Evolutionary conservation across 2,113 vertebrate genomes (phyloP).

Genomic region (Hippocampus guttulatus): DNA sequence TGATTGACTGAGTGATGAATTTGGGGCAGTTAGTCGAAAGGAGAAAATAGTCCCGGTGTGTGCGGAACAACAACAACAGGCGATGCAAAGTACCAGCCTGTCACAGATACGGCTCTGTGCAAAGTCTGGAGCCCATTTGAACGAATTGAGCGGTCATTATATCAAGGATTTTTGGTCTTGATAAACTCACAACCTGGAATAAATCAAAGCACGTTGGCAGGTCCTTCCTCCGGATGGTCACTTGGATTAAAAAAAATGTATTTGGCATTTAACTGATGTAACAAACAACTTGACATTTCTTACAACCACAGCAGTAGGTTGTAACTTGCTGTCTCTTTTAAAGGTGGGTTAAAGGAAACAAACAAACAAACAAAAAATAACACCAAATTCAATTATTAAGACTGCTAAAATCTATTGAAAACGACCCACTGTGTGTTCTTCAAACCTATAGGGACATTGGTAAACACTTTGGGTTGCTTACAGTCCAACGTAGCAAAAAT

Average conservation of each 20-base stretch:
- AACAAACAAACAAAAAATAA: too few relatives aligned
- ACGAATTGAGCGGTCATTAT: slow-evolving; percentile 21
- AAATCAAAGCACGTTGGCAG: neutral
- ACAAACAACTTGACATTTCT: neutral
- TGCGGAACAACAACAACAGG: slow-evolving; percentile 60
- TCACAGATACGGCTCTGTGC: slow-evolving; percentile 26
- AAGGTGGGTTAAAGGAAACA: neutral
- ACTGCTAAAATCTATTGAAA: neutral
- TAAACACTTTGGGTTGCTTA: neutral
- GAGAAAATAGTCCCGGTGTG: slow-evolving; percentile 50
- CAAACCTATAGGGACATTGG: neutral
- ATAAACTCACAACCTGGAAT: neutral
- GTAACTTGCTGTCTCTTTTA: neutral
- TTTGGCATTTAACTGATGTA: neutral
- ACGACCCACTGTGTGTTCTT: neutral
- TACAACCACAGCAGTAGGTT: neutral
- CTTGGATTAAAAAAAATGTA: neutral
- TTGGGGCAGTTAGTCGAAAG: slow-evolving; percentile 58
- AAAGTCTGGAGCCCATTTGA: slow-evolving; percentile 7
- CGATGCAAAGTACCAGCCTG: slow-evolving; percentile 36
- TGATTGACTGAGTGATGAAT: slow-evolving; percentile 59
- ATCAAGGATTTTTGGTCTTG: slow-evolving; percentile 6
- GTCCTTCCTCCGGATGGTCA: neutral
- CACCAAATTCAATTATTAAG: neutral
- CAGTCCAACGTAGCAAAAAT: neutral